Base-by-base conservation (phyloP, 2,797 vertebrate species). In the Micrastur ruficollis region DNA sequence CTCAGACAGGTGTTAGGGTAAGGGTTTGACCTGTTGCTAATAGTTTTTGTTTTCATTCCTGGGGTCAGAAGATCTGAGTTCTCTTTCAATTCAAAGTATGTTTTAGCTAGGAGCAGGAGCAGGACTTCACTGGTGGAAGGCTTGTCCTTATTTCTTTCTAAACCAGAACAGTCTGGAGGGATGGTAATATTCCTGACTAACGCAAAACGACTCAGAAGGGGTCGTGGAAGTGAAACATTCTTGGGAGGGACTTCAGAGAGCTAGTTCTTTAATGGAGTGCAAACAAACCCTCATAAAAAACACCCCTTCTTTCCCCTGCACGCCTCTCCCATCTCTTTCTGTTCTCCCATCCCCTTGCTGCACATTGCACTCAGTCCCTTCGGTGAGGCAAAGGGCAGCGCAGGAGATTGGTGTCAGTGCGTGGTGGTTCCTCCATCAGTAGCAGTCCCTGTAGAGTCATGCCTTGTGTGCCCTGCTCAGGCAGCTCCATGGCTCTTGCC, bases 331-430 rank as follows among this genome's bases (percentile, higher is more conserved):
- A 18, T 19, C 31, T 72, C 31, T 36, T 58, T 34, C 53, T 73
- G 25, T 59, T 76, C 47, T 91, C 22, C 42, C 1, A 0, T 40
- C 20, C 13, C 17, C 13, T 63, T 3, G 6, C 29, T 4, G 0
- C 18, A 52, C 56, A n/a, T 29, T 34, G 29, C 21, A 18, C 14
- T 66, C 23, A 9, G 16, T 66, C 34, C 11, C 23, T 47, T 58
- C 18, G 9, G 55, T 23, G 42, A 88, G 31, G 38, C n/a, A 58
- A 26, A 7, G 16, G 23, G 44, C 86, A 67, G 38, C 1, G 1
- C n/a, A 74, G 36, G 47, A 72, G 21, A 3, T 2, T 52, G 34
- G 46, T 32, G 26, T 61, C 32, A 16, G 3, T 32, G 15, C 11
- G 5, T 26, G 31, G 22, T 49, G 21, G 19, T n/a, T 86, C 32